These are phyloP conservation scores for Drosophila maculinotata DNA, from an alignment of 2,888 invertebrate species.

Conservation along the genomic window DNA sequence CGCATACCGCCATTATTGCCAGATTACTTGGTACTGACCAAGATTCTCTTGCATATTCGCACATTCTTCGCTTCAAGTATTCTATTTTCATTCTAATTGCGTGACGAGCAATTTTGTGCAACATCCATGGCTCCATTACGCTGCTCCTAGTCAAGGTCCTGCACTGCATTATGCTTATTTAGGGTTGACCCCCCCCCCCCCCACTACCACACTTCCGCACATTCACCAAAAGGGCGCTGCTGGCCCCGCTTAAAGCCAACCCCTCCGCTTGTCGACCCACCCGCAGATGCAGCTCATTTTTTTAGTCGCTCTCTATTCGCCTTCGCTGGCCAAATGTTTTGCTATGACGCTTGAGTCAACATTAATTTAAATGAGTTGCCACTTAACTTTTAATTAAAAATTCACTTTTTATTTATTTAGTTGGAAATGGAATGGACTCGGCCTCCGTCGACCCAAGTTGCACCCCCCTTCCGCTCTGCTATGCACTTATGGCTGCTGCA, in stretches of 20 bases:
- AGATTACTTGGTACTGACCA: neutral
- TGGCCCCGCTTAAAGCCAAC: slow-evolving; percentile 7
- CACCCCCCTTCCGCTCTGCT: slow-evolving; percentile 7
- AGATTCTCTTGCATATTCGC: no score
- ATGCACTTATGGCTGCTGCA: slow-evolving; percentile 56
- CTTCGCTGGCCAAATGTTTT: slow-evolving; percentile 69
- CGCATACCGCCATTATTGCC: slow-evolving; percentile 4
- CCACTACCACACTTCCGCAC: neutral
- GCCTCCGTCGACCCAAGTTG: slow-evolving; percentile 10
- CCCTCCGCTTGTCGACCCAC: no score
- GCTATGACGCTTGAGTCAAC: slow-evolving; percentile 82
- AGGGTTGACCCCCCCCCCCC: slow-evolving; percentile 23
- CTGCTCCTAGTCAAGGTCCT: slow-evolving; percentile 50
- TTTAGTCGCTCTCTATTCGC: slow-evolving; percentile 27
- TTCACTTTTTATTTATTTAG: slow-evolving; percentile 81
- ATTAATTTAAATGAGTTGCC: slow-evolving; percentile 83
- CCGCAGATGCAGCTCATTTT: slow-evolving; percentile 6
- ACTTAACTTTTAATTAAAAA: slow-evolving; percentile 83
- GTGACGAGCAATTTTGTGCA: slow-evolving; percentile 36
- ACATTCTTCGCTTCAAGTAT: neutral
- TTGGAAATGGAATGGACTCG: slow-evolving; percentile 73
- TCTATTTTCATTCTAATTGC: slow-evolving; percentile 52
- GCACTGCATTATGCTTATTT: slow-evolving; percentile 67
- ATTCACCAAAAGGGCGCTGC: slow-evolving; percentile 7
- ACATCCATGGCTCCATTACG: slow-evolving; percentile 50